A percentile compares a stretch with the other conserved stretches of the same genome.
Conservation (phyloP, 2,888 invertebrate species). For the Drosophila longiperda region DNA sequence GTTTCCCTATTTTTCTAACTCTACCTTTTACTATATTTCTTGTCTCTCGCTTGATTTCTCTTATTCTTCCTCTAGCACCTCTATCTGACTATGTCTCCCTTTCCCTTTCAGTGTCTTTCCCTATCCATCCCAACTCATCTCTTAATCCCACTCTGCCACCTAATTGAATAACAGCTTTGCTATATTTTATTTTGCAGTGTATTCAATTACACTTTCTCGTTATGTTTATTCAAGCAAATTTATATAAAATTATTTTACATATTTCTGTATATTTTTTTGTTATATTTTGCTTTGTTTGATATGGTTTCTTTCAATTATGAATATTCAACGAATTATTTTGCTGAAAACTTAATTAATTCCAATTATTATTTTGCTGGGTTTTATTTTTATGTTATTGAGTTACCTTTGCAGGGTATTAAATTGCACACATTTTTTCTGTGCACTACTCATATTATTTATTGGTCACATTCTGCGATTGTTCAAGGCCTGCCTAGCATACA, state of each 20-base stretch:
- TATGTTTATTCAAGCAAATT: not conserved
- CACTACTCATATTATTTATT: slow-evolving; percentile 62
- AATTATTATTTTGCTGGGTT: not conserved
- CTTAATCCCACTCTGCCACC: not conserved
- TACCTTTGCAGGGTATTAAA: slow-evolving; percentile 36
- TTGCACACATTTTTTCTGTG: slow-evolving; percentile 45
- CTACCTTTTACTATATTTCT: not conserved
- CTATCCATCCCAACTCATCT: not conserved
- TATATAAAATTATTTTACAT: not conserved
- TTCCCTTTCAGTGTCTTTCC: not conserved
- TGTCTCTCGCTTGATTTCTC: not conserved
- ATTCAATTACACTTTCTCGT: slow-evolving; percentile 30
- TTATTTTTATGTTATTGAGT: not conserved
- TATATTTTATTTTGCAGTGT: slow-evolving; percentile 20
- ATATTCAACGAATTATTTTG: not conserved
- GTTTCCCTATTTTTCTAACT: not conserved
- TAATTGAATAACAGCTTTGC: not conserved
- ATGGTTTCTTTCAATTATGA: not conserved
- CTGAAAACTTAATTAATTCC: not conserved
- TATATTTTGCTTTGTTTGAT: not conserved
- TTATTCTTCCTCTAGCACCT: not conserved
- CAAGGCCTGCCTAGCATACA: slow-evolving; percentile 6
- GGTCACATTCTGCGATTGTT: slow-evolving; percentile 73
- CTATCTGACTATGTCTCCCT: not conserved
- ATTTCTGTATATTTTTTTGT: not conserved